These are phyloP conservation scores for Syngnathus floridae DNA, from an alignment of 2,113 vertebrate genomes.

Conservation along the genomic window DNA sequence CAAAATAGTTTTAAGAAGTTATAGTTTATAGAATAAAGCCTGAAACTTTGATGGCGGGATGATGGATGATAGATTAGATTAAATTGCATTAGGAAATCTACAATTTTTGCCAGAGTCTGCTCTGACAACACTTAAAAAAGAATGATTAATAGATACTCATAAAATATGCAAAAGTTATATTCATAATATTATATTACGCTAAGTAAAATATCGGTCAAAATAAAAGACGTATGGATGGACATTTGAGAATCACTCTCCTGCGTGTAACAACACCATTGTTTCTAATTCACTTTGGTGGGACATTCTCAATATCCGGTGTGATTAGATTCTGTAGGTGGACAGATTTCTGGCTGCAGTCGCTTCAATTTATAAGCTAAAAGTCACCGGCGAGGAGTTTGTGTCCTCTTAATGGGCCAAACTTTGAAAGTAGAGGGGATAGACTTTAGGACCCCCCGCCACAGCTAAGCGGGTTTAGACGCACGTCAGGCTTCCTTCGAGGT, in stretches of 20 bases:
- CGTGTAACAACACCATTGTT: not conserved
- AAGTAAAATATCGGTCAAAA: not conserved
- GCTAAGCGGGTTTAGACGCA: slow-evolving; percentile 34
- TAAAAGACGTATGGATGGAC: not conserved
- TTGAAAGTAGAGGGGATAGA: not conserved
- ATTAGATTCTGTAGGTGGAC: not conserved
- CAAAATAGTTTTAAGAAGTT: too few relatives aligned
- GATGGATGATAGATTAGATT: too few relatives aligned
- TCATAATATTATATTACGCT: not conserved
- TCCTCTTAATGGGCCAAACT: not conserved
- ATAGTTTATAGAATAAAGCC: too few relatives aligned
- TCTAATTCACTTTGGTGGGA: not conserved
- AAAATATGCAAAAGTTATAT: not conserved
- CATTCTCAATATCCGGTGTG: not conserved
- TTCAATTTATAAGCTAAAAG: not conserved
- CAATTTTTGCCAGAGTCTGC: too few relatives aligned
- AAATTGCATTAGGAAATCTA: too few relatives aligned
- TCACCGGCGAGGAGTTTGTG: not conserved
- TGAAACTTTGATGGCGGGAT: too few relatives aligned
- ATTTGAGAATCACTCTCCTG: not conserved
- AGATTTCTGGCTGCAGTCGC: not conserved
- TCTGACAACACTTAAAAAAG: too few relatives aligned
- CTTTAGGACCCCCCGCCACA: not conserved
- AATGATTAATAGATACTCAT: too few relatives aligned
- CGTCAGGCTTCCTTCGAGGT: not conserved